Evolutionary conservation across 2,113 vertebrate genomes (phyloP), one percentile per base, ranked within the genome.

Genomic region (Malaclemys terrapin): DNA sequence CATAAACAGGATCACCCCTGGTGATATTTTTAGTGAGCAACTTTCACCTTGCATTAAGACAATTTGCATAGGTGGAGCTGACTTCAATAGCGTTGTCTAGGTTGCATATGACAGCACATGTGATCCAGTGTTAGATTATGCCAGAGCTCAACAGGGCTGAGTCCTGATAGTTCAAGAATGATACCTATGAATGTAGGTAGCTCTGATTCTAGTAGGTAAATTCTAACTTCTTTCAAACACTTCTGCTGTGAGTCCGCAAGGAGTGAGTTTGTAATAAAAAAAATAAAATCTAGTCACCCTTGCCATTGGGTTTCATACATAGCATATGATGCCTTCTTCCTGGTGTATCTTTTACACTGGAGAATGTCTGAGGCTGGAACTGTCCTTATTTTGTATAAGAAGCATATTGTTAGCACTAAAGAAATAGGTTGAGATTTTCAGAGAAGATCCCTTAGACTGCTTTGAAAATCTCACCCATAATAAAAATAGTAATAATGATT

Each of bases 81-180:
- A 52, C 84, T 92, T 75, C 80, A 88, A 31, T 16, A 29, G 10
- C 83, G n/a, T 57, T 90, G 47, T 65, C 59, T 80, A 82, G 27
- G 20, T 50, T 84, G 52, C 89, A 91, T 89, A 75, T 38, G 47
- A 90, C 6, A 85, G 10, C 17, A 53, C 38, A 79, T 22, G 79
- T 93, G 88, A 91, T 84, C 50, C 35, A 87, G 24, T 16, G n/a
- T 31, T 54, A 81, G 29, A 52, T 89, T 84, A 85, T 84, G 80
- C 82, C 91, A 85, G 65, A 93, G 38, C 78, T 6, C 25, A 54
- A 42, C 35, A 85, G 87, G 87, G 6, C 2, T 87, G 93, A 95
- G 1, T 54, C 57, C 24, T 87, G 22, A 75, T 87, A 59, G 2
- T 1, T 87, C 35, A 90, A 78, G 52, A 87, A 80, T 1, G 4